A percentile compares a stretch with the other conserved stretches of the same genome.
These are phyloP conservation scores for Bujurquina vittata DNA, from an alignment of 2,113 vertebrate genomes.

Conservation along the genomic window DNA sequence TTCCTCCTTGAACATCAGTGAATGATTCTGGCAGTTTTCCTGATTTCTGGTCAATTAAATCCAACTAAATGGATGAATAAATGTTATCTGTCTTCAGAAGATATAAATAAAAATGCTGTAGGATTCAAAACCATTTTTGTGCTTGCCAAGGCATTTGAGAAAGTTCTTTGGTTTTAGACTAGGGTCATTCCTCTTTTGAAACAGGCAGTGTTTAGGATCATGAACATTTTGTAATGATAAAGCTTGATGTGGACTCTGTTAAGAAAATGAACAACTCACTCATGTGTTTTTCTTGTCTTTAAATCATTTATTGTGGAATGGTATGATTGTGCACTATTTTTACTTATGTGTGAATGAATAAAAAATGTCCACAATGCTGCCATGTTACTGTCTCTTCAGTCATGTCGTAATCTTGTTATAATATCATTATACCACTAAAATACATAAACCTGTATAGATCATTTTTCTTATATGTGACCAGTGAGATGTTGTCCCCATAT, in stretches of 20 bases:
- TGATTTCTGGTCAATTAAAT: background rate
- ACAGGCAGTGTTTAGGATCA: slow-evolving; percentile 3
- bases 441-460: background rate
- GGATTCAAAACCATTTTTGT: background rate
- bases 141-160: slow-evolving; percentile 12
- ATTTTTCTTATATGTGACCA: slow-evolving; percentile 2
- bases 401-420: background rate
- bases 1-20: slow-evolving; percentile 11
- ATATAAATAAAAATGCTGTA: background rate
- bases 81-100: background rate
- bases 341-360: slow-evolving; percentile 42
- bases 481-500: slow-evolving; percentile 10
- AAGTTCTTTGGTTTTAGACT: slow-evolving; percentile 5
- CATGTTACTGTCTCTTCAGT: background rate
- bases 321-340: slow-evolving; percentile 35
- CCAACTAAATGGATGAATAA: background rate
- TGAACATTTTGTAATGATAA: background rate
- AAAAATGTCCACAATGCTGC: slow-evolving; percentile 23
- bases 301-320: slow-evolving; percentile 12
- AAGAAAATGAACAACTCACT: slow-evolving; percentile 4
- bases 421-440: background rate
- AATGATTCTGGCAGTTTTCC: background rate
- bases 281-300: background rate
- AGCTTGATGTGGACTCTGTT: background rate
- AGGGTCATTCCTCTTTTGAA: slow-evolving; percentile 9